phyloP scores from a whole-genome alignment of 2,888 invertebrate genomes.

The Troilus luridus region DNA sequence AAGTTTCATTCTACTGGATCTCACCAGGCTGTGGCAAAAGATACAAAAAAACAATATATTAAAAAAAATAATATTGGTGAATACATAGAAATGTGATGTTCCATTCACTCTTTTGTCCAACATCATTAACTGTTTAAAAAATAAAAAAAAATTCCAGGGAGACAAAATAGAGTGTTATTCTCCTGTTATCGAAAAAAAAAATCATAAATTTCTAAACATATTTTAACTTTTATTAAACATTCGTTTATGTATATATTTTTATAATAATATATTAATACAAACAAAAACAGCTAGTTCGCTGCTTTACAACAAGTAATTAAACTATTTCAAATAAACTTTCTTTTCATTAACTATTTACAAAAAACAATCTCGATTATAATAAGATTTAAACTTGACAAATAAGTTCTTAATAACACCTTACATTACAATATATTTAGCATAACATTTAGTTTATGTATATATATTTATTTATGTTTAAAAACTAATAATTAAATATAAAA shows the following conservation, averaged over 20 bases:
- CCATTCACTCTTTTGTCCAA: background rate
- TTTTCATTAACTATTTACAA: conserved; percentile 45
- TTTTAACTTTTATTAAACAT: conserved; percentile 47
- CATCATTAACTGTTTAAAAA: background rate
- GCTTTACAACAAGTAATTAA: conserved; percentile 49
- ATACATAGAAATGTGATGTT: background rate
- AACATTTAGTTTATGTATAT: conserved; percentile 33
- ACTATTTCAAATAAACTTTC: conserved; percentile 53
- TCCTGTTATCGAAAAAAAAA: background rate
- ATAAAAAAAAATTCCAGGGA: background rate
- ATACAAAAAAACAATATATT: background rate
- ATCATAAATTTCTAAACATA: conserved; percentile 42
- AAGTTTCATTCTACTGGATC: background rate
- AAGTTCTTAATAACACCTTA: conserved; percentile 41
- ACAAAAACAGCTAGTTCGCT: conserved; percentile 9
- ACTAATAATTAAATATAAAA: conserved; percentile 45
- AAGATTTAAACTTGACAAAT: conserved; percentile 21
- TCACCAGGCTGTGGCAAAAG: background rate
- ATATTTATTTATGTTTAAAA: background rate
- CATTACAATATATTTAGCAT: conserved; percentile 42
- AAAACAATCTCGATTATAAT: conserved; percentile 38
- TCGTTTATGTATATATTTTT: background rate
- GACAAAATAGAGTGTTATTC: background rate
- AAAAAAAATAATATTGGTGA: too few relatives aligned
- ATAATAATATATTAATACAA: conserved; percentile 36